Base-by-base conservation (phyloP, 2,113 vertebrate species). In the Thymallus thymallus region DNA sequence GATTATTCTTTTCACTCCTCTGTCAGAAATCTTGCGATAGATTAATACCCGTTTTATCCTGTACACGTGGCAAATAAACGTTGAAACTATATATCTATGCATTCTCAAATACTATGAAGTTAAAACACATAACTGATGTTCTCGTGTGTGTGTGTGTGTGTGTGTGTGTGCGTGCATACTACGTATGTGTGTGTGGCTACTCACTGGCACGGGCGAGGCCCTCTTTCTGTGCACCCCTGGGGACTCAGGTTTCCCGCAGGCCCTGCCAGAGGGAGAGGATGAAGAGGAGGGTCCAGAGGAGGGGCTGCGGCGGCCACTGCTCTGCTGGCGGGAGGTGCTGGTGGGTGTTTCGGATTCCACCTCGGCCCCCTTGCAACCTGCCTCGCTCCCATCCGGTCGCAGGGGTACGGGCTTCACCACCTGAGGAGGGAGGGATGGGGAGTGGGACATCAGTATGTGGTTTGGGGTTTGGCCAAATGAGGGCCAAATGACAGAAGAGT, bases 161-260 rank as follows among this genome's bases (percentile, higher is more conserved):
- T 13, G 10, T 9, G 20, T 23, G 0, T 26, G 26, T 26, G 26
- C 2, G 26, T 26, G 26, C 26, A 26, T 26, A 2, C 26, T 26
- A 26, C 2, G 20, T 23, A 1, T 45, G 14, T 35, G 62, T 12
- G 6, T 6, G 51, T 23, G 6, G 29, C 55, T 13, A 68, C 81
- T 95, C 92, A 96, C 95, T 75, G 95, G 93, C 71, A 95, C 93
- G 0, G 95, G 95, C 67, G 95, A 96, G 1, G 91, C 86, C 41
- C 95, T 92, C 82, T 95, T 95, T 73, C 94, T 92, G 74, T 94
- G 92, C 22, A 95, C 91, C 66, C 95, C 94, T 0, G 94, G 94
- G 62, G 95, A 96, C 46, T 96, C 95, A 0, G 95, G 93, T 81
- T 95, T 96, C 75, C 87, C 84, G 0, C 61, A 7, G 16, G 89